Conservation (phyloP, 2,113 vertebrate species). For the Micronisus gabar region DNA sequence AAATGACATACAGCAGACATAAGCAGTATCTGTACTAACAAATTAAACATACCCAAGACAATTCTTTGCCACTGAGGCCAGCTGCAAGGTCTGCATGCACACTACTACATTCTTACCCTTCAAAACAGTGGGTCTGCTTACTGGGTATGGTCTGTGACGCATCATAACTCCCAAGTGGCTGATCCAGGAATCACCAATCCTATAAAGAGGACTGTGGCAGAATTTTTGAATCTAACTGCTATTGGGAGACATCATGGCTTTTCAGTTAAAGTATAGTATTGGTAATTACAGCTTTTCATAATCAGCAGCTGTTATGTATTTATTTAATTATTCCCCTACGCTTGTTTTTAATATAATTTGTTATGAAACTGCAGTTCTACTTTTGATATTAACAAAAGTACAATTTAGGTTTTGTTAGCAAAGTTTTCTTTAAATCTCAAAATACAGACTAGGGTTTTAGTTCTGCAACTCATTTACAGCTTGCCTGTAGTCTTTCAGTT, state of each 20-base stretch:
- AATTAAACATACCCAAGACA: neutral
- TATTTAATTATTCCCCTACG: neutral
- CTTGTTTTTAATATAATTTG: neutral
- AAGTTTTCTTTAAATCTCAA: neutral
- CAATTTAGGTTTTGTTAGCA: neutral
- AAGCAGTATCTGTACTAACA: neutral
- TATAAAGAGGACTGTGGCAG: neutral
- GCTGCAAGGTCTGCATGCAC: neutral
- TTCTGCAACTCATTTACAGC: neutral
- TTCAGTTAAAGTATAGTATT: neutral
- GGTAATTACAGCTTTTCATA: neutral
- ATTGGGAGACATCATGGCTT: neutral
- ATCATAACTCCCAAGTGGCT: neutral
- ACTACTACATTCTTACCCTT: neutral
- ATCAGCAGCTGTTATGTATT: neutral
- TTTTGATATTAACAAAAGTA: neutral
- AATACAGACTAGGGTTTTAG: neutral
- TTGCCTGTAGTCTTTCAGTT: neutral
- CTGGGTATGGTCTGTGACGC: neutral
- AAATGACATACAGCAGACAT: neutral
- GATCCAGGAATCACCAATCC: neutral
- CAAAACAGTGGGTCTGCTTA: neutral
- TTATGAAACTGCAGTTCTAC: neutral
- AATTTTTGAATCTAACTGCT: neutral
- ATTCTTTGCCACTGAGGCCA: neutral